Base-by-base conservation (phyloP, 2,888 invertebrate genomes). In the Masnerella sp. region DNA sequence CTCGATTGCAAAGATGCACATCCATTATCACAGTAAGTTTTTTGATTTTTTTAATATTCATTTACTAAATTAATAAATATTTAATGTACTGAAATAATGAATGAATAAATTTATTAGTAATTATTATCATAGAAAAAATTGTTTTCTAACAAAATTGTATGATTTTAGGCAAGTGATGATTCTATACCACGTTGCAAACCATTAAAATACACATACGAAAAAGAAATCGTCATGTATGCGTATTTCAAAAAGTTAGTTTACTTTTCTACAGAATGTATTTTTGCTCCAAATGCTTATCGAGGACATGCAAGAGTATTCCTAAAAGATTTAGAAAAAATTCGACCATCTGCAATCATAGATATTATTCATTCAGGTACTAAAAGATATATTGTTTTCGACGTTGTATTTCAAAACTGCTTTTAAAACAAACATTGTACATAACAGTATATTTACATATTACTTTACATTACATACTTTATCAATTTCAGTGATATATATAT, bases 161-260 rank as follows among this genome's bases (percentile, higher is more conserved):
- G 56, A 20, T 88, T 90, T 69, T 83, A 93, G 93, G 92, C 93
- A 76, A 90, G 91, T 80, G 95, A 95, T 82, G 95, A 94, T 74
- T 90, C 94, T 7, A 94, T 98, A 81, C 95, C 96, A 0, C 90
- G 98, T 79, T 97, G 97, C 12, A 99, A 99, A 84, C 98, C 98
- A 0, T 91, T 99, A 34, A 99, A 99, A 85, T 99, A 98, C 85
- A 93, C 97, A 0, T 99, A 98, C 87, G 99, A 99, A 87, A 99
- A 99, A 84, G 99, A 99, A 89, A 99, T 99, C 84, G 99, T 99
- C 0, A 97, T 98, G 96, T 98, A 99, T 89, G 99, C 99, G 0
- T 96, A 99, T 86, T 98, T 96, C 86, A 96, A 96, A 85, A 95
- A 96, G 83, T 89, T 99, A 20, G 93, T 98, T 5, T 99, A 99